Conservation (phyloP, 1,140 invertebrate species). For the Colletes gigas region DNA sequence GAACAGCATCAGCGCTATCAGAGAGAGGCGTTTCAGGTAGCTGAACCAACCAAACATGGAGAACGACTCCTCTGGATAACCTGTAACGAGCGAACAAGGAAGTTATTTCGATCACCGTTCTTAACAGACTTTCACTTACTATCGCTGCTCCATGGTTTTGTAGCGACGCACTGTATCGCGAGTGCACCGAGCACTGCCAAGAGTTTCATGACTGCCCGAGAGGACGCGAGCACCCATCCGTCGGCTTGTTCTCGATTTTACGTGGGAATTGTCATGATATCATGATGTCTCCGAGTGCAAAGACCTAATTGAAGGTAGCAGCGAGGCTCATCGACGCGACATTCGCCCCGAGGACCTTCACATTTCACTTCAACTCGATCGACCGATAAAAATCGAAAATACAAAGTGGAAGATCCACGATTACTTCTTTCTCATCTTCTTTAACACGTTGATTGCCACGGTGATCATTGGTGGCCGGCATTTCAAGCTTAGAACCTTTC, state of each 20-base stretch:
- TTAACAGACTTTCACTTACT: constrained; percentile 50
- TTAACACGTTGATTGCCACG: no score
- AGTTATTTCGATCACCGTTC: constrained; percentile 16
- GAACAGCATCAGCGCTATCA: constrained; percentile 59
- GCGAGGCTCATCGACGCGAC: not conserved
- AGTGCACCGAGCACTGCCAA: constrained; percentile 22
- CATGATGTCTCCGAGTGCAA: not conserved
- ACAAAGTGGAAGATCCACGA: no score
- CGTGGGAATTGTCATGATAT: constrained; percentile 25
- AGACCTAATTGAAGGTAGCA: constrained; percentile 2
- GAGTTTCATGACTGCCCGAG: constrained; percentile 47
- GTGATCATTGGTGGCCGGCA: no score
- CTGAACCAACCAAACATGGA: constrained; percentile 54
- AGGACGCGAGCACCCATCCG: not conserved
- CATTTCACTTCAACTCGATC: constrained; percentile 49
- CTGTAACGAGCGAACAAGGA: constrained; percentile 38
- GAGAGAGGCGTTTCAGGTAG: constrained; percentile 57
- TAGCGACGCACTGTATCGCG: constrained; percentile 42
- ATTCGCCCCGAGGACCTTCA: constrained; percentile 6
- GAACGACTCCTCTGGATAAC: constrained; percentile 58
- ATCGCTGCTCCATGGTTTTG: constrained; percentile 39
- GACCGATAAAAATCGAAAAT: not conserved
- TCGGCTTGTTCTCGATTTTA: constrained; percentile 13
- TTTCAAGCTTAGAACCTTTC: no score
- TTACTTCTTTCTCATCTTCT: no score